Conservation (phyloP, 1,140 invertebrate species). For the Danaus plexippus region DNA sequence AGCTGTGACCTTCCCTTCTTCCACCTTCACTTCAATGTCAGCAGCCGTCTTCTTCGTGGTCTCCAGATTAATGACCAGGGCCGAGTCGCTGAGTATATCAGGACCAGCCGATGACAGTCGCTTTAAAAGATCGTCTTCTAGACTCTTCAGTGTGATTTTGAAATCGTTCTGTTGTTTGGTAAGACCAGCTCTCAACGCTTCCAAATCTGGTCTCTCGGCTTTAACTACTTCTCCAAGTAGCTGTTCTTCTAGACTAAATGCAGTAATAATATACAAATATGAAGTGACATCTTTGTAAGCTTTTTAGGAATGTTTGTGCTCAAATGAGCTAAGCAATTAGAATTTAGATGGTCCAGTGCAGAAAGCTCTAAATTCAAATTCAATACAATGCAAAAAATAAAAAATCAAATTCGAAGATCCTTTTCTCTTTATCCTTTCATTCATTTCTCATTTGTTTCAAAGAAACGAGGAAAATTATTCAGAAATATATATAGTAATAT, state of each 20-base stretch:
- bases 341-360: too few relatives aligned
- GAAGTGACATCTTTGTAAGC: not conserved
- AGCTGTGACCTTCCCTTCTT: constrained; percentile 88
- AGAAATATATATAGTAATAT: not conserved
- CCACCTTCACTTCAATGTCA: constrained; percentile 89
- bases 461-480: too few relatives aligned
- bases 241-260: constrained; percentile 86
- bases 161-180: constrained; percentile 96
- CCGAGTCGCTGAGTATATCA: constrained; percentile 91
- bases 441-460: too few relatives aligned
- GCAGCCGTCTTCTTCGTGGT: constrained; percentile 93
- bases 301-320: not conserved
- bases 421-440: too few relatives aligned
- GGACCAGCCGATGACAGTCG: constrained; percentile 90
- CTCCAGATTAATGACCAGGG: constrained; percentile 93
- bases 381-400: too few relatives aligned
- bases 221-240: constrained; percentile 94
- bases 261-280: not conserved
- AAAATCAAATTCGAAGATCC: too few relatives aligned
- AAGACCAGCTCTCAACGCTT: constrained; percentile 80
- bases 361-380: too few relatives aligned
- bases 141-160: constrained; percentile 91
- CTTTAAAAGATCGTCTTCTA: constrained; percentile 91
- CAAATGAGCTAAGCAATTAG: not conserved
- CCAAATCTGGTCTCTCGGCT: constrained; percentile 92